Evolutionary conservation across 2,888 invertebrate genomes (phyloP), one percentile per base, ranked within the genome.

Genomic region (Vesta saturnalis): DNA sequence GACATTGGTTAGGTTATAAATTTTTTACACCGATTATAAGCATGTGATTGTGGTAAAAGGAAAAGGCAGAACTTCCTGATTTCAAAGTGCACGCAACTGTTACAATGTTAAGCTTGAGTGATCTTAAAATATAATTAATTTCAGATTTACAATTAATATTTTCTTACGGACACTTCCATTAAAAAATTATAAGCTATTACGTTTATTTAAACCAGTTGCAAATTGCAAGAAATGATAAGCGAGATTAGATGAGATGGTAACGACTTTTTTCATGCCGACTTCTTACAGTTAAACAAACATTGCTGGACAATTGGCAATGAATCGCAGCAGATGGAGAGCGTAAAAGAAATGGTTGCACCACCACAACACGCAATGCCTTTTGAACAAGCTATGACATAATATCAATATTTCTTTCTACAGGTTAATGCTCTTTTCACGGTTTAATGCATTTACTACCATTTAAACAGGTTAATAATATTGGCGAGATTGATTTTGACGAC

Each of bases 321-420:
- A 14, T 5, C 14, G 62, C 47, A 55, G 57, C 68, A 68, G 64
- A 68, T 68, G 68, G 68, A 68, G 57, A 64, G 64, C 68, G 68
- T 23, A 21, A 21, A 15, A 47, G 6, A 59, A 54, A 47, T 39
- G 54, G 23, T 5, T 18, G 21, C 43, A 21, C 14, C 47, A 18
- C n/a, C n/a, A n/a, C n/a, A 23, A 23, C 22, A 19, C 49, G 30
- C 64, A 19, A 64, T 49, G 57, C 63, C 63, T 63, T 63, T 63
- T 63, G 57, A 63, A 63, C 57, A 63, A 56, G 57, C 59, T 60
- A 59, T 64, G 64, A 64, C 64, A 64, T 64, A 64, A 64, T 60
- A 68, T 68, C 60, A 64, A 68, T 68, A 68, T 64, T 60, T 68
- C 57, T 64, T 68, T 68, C 68, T 52, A 64, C 64, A 52, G 69